These are phyloP conservation scores for Peromyscus maniculatus DNA, from an alignment of 2,113 vertebrate species.

Conservation along the genomic window DNA sequence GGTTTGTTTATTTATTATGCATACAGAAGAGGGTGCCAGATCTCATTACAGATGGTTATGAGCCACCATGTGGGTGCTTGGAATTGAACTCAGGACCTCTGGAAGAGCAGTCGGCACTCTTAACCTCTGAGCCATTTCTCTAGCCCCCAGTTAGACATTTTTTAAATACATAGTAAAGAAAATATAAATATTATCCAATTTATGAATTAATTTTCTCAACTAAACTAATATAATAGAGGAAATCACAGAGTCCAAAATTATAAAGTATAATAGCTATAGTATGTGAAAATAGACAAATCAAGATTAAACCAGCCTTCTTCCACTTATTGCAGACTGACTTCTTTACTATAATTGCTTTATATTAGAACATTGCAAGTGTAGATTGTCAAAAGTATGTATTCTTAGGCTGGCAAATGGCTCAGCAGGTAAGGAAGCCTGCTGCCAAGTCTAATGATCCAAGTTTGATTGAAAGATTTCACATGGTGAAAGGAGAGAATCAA, in stretches of 20 bases:
- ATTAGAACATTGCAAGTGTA: constrained; percentile 43
- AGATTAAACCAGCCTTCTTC: constrained; percentile 36
- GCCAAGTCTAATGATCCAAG: background rate
- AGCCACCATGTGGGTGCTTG: too few relatives aligned
- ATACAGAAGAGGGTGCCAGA: too few relatives aligned
- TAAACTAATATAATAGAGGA: constrained; percentile 62
- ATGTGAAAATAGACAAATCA: constrained; percentile 14
- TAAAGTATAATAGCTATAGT: background rate
- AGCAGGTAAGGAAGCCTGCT: background rate
- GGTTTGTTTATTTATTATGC: too few relatives aligned
- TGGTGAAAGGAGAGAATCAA: background rate
- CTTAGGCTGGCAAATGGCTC: background rate
- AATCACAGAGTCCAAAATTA: constrained; percentile 54
- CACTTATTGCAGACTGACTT: constrained; percentile 43
- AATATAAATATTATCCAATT: constrained; percentile 41
- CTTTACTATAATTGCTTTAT: constrained; percentile 56
- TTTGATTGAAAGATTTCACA: too few relatives aligned
- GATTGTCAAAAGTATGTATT: background rate
- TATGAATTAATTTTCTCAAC: constrained; percentile 20
- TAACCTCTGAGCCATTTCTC: too few relatives aligned
- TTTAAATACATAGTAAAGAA: background rate
- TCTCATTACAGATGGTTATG: too few relatives aligned
- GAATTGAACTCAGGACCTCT: too few relatives aligned
- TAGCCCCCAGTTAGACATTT: background rate
- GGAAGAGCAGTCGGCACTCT: too few relatives aligned